Evolutionary conservation across 2,888 invertebrate genomes (phyloP).

Genomic region (Cryptosula pallasiana): DNA sequence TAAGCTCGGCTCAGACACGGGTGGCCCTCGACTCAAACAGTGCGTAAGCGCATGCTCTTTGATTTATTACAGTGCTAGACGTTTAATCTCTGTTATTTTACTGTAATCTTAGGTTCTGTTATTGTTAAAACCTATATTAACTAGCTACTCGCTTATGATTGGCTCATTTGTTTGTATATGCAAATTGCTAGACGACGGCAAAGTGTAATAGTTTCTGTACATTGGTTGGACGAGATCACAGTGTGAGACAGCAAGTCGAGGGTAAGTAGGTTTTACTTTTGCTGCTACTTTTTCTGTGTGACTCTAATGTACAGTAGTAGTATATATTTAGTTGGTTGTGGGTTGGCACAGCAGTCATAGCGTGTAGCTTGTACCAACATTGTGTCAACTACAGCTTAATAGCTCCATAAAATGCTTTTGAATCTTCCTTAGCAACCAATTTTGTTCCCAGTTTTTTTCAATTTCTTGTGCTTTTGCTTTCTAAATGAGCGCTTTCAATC

Average conservation of each 20-base stretch:
- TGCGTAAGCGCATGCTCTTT: too few species aligned
- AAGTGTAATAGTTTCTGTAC: not conserved
- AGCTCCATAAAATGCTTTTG: not conserved
- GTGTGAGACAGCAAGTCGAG: constrained; percentile 3
- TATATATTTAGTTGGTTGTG: too few species aligned
- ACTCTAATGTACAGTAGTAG: too few species aligned
- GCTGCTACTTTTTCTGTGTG: too few species aligned
- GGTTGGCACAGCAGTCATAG: too few species aligned
- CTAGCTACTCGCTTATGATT: not conserved
- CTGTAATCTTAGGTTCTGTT: constrained; percentile 10
- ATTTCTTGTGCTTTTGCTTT: too few species aligned
- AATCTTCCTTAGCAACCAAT: not conserved
- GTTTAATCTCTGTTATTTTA: not conserved
- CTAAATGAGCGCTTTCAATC: too few species aligned
- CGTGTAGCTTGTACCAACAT: too few species aligned
- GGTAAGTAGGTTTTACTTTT: not conserved
- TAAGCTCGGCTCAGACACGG: not conserved
- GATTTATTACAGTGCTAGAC: not conserved
- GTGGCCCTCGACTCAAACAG: not conserved
- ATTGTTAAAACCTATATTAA: not conserved
- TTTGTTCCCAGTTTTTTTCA: not conserved
- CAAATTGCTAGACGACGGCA: constrained; percentile 23
- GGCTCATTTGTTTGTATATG: constrained; percentile 15
- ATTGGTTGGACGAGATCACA: not conserved
- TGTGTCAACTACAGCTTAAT: too few species aligned